A percentile compares a stretch with the other conserved stretches of the same genome.
These are phyloP conservation scores for Calosoma granatense DNA, from an alignment of 1,140 invertebrate species.

Conservation along the genomic window DNA sequence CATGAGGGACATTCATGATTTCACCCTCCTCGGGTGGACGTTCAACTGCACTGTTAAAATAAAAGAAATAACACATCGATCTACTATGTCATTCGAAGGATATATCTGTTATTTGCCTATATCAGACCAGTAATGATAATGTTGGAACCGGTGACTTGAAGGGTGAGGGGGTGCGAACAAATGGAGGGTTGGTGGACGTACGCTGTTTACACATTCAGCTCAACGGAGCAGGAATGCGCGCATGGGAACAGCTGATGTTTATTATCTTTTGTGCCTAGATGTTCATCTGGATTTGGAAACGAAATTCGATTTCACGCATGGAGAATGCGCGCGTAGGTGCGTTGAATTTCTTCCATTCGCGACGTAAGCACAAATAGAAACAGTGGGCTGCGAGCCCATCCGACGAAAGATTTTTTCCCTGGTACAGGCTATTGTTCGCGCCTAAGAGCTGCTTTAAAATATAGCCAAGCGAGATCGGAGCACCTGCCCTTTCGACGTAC, in stretches of 20 bases:
- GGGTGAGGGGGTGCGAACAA: too few relatives aligned
- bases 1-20: too few relatives aligned
- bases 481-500: background rate
- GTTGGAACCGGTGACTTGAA: too few relatives aligned
- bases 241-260: constrained; percentile 3
- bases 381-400: background rate
- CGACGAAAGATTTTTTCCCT: background rate
- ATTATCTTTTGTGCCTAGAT: background rate
- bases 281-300: background rate
- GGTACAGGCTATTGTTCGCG: background rate
- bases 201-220: background rate
- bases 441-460: background rate
- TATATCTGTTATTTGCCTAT: too few relatives aligned
- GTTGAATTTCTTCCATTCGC: background rate
- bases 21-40: too few relatives aligned
- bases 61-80: background rate
- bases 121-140: too few relatives aligned
- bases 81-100: background rate
- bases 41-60: too few relatives aligned
- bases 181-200: too few relatives aligned
- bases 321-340: background rate
- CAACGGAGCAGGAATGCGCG: background rate
- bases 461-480: background rate
- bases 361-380: background rate
- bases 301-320: constrained; percentile 8